Conservation (phyloP, 2,888 invertebrate species). For the Pheosia tremula region DNA sequence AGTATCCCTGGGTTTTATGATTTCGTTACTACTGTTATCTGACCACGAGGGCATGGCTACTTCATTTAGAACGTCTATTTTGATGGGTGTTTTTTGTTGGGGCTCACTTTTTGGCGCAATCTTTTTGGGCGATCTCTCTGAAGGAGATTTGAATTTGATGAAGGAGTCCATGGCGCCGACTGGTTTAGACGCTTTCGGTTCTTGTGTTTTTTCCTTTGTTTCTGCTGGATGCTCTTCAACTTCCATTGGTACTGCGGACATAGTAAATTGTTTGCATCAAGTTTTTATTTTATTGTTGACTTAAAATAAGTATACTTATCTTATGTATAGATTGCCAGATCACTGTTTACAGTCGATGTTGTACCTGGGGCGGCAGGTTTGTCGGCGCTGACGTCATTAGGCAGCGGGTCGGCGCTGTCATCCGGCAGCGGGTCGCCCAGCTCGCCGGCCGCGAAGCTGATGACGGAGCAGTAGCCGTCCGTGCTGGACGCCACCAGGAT, state of each 20-base stretch:
- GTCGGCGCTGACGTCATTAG: conserved; percentile 35
- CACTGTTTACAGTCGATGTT: neutral
- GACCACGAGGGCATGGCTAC: conserved; percentile 80
- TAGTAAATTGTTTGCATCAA: no score
- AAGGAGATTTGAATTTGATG: conserved; percentile 71
- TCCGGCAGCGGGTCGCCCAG: conserved; percentile 60
- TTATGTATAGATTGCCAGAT: neutral
- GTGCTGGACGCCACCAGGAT: conserved; percentile 73
- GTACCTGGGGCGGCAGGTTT: conserved; percentile 24
- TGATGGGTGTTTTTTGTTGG: conserved; percentile 68
- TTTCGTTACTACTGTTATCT: conserved; percentile 73
- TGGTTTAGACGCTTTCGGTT: conserved; percentile 30
- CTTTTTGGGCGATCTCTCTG: conserved; percentile 62
- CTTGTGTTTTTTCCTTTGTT: conserved; percentile 6
- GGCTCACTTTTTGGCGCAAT: conserved; percentile 38
- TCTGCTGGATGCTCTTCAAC: conserved; percentile 43
- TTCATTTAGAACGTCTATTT: conserved; percentile 71
- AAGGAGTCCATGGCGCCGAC: conserved; percentile 58
- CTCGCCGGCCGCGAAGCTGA: conserved; percentile 61
- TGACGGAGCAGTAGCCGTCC: conserved; percentile 76
- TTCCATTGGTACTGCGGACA: conserved; percentile 57
- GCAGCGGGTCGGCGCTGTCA: conserved; percentile 46
- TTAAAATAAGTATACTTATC: neutral
- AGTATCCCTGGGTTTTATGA: conserved; percentile 55
- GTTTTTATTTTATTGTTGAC: no score